Conservation (phyloP, 2,797 vertebrate species). For the Orientallactaga sibirica region DNA sequence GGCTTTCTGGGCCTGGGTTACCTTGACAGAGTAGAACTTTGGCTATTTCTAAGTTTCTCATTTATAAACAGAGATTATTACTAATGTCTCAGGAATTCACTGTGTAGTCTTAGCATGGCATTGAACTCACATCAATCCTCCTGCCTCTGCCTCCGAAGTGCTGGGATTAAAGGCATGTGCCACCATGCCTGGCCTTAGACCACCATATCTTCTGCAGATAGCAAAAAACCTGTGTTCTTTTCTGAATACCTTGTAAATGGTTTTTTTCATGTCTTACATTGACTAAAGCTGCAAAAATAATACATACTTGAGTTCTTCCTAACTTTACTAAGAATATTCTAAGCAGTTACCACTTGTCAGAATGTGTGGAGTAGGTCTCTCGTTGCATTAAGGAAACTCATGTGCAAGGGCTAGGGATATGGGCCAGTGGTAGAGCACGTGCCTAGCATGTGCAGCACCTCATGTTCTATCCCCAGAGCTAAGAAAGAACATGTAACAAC, state of each 20-base stretch:
- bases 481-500: background rate
- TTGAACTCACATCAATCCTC: too few relatives aligned
- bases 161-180: too few relatives aligned
- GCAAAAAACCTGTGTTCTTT: background rate
- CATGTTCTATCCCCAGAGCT: background rate
- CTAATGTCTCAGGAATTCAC: background rate
- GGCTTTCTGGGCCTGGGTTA: too few relatives aligned
- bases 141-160: too few relatives aligned
- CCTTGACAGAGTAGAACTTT: background rate
- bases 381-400: constrained; percentile 17
- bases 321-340: background rate
- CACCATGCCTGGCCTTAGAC: too few relatives aligned
- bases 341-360: background rate
- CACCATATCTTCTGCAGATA: background rate
- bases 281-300: background rate
- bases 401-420: background rate
- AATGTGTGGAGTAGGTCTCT: background rate
- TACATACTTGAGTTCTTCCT: constrained; percentile 8
- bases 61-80: constrained; percentile 1
- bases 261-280: background rate
- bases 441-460: background rate
- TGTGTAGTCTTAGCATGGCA: too few relatives aligned
- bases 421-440: background rate
- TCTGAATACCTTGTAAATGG: background rate
- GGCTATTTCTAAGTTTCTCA: background rate